Conservation (phyloP, 2,797 vertebrate species). For the Poecilia picta region DNA sequence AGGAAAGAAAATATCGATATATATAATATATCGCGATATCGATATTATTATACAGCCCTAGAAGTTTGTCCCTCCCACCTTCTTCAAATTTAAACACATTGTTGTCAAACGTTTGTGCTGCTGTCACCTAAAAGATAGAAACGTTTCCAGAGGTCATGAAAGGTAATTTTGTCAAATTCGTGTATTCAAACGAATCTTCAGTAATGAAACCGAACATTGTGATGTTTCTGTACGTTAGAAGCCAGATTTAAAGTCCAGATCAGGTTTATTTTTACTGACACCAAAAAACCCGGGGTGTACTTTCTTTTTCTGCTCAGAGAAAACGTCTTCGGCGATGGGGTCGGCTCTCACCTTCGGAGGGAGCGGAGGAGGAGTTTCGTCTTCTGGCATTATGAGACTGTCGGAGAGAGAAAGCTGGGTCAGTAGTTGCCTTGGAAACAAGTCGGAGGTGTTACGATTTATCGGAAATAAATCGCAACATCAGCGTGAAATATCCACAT, state of each 20-base stretch:
- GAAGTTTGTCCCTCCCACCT: no score
- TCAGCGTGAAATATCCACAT: no score
- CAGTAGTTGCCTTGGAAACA: neutral
- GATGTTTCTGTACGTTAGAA: neutral
- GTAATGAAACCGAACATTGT: neutral
- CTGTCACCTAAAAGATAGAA: no score
- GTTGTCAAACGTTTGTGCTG: no score
- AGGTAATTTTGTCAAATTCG: no score
- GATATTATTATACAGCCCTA: no score
- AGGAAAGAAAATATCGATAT: no score
- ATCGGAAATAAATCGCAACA: no score
- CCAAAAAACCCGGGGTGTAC: neutral
- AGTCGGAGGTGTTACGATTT: neutral
- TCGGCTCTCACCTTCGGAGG: conserved; percentile 87
- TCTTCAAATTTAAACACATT: no score
- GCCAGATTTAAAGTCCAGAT: neutral
- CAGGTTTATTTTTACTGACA: neutral
- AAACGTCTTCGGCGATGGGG: neutral
- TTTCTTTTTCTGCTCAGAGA: no score
- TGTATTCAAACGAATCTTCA: neutral
- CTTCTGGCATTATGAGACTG: conserved; percentile 65
- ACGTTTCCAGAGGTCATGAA: no score
- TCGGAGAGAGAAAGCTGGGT: conserved; percentile 27
- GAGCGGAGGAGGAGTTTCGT: conserved; percentile 85
- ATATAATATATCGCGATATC: no score